Evolutionary conservation across 2,113 vertebrate genomes (phyloP), one percentile per base, ranked within the genome.

Genomic region (Crocuta crocuta): DNA sequence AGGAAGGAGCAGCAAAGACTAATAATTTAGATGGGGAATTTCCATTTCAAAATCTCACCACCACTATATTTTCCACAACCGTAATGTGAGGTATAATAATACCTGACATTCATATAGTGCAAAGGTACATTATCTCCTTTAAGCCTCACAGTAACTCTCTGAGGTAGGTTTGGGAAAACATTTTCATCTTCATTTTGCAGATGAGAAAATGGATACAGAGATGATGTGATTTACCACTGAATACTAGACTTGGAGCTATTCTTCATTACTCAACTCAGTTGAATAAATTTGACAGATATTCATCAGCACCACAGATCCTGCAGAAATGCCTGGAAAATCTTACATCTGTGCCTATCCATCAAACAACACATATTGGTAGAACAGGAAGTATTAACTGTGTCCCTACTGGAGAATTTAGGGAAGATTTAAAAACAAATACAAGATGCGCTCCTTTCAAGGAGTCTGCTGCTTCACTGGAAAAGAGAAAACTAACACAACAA

Each of bases 401-500:
- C 55, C 61, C 35, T 68, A 61, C 10, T 31, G 1, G n/a, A 95
- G 11, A 63, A 76, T 17, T 78, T 24, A 28, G 48, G 50, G 50
- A 12, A 12, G 43, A 19, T 35, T 93, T 3, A 10, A 70, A 70
- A 81, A 83, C 73, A 88, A 28, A 84, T 10, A 89, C 24, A 91
- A 92, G 19, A 33, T 33, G 4, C 71, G 48, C 92, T 88, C 71
- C 65, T 91, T 94, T 94, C 53, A 94, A 93, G 28, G 91, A 92
- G 39, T 83, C 84, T 89, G n/a, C 65, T 53, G 4, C n/a, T 43
- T 91, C 78, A 11, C 53, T 79, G 35, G 63, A 93, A 93, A 91
- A 97, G 85, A 92, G 39, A 90, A 92, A 90, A 92, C 55, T 92
- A 94, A 92, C 35, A 86, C 31, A 81, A 86, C 68, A 91, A 92